A percentile compares a stretch with the other conserved stretches of the same genome.
Conservation (phyloP, 1,140 invertebrate species). For the Drosophila lowei region DNA sequence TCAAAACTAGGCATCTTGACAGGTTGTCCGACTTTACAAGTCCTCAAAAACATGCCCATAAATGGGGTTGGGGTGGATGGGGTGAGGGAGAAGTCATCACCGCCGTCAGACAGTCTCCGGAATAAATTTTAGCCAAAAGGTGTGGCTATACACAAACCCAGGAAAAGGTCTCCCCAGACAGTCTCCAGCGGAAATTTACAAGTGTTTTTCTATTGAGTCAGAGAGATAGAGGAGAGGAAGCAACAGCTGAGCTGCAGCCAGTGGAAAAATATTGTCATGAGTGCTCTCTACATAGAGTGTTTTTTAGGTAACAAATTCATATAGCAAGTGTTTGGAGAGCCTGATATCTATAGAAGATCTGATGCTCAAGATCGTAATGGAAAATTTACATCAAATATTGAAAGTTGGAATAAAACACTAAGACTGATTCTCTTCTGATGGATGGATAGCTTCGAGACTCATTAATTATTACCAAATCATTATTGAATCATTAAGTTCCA, state of each 20-base stretch:
- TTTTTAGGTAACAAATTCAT: slow-evolving; percentile 29
- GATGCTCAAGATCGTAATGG: slow-evolving; percentile 20
- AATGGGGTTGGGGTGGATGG: neutral
- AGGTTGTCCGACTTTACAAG: slow-evolving; percentile 26
- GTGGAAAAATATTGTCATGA: slow-evolving; percentile 38
- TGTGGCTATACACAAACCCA: neutral
- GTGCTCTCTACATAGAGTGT: slow-evolving; percentile 1
- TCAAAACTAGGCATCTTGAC: slow-evolving; percentile 37
- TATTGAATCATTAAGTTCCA: too few relatives aligned
- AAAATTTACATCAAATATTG: slow-evolving; percentile 1
- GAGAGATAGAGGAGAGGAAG: neutral
- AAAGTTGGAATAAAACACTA: too few relatives aligned
- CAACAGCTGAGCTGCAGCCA: slow-evolving; percentile 1
- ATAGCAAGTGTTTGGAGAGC: slow-evolving; percentile 23
- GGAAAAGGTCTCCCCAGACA: slow-evolving; percentile 19
- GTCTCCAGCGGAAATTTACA: slow-evolving; percentile 46
- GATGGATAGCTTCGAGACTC: too few relatives aligned
- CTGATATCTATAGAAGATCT: slow-evolving; percentile 12
- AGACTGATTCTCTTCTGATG: too few relatives aligned
- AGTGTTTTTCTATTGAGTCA: slow-evolving; percentile 35
- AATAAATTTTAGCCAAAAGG: slow-evolving; percentile 27
- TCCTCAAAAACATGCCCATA: slow-evolving; percentile 39
- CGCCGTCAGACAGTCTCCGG: slow-evolving; percentile 28
- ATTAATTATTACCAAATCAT: too few relatives aligned
- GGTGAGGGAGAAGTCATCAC: neutral